phyloP scores from a whole-genome alignment of 2,888 invertebrate genomes.

The Erpobdella octoculata region DNA sequence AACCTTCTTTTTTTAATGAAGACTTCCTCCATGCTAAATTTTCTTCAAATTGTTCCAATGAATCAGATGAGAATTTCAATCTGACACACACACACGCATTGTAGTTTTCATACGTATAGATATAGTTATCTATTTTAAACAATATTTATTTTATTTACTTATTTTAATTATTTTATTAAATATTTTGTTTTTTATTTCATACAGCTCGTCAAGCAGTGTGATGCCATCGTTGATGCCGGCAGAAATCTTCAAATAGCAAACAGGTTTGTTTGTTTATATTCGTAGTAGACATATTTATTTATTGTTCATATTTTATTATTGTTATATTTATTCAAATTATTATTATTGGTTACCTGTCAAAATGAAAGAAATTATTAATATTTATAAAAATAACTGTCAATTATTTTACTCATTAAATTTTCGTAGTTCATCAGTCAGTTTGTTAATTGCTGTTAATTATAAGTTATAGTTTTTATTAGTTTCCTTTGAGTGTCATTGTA shows the following conservation, averaged over 20 bases:
- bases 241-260: conserved; percentile 85
- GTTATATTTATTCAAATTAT: conserved; percentile 14
- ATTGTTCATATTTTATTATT: neutral
- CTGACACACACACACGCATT: no score
- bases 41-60: no score
- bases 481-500: no score
- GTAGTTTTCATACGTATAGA: no score
- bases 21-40: no score
- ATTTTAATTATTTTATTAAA: neutral
- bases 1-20: neutral
- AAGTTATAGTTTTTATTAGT: no score
- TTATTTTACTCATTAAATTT: no score
- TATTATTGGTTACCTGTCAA: neutral
- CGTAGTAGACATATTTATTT: neutral
- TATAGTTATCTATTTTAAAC: no score
- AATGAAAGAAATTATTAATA: no score
- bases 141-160: neutral
- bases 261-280: conserved; percentile 60
- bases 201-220: conserved; percentile 73
- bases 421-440: no score
- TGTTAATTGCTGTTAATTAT: no score
- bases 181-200: conserved; percentile 37
- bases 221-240: conserved; percentile 80
- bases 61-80: neutral
- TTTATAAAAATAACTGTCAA: no score